Conservation (phyloP, 2,888 invertebrate genomes). For the Philopedon plagiatum region DNA sequence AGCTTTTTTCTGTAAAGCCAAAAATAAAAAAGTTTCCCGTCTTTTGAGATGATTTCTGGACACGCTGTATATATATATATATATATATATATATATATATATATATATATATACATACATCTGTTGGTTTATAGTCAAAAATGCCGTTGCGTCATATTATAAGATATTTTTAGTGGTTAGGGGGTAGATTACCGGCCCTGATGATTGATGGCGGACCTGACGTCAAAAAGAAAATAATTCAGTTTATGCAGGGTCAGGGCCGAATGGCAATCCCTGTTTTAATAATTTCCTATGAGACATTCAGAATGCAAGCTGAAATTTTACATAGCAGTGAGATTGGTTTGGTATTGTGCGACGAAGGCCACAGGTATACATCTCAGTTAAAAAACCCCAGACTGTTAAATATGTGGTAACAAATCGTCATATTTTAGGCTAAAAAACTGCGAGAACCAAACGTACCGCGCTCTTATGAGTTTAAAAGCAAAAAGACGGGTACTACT, state of each 20-base stretch:
- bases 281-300: constrained; percentile 99
- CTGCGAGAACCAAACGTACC: constrained; percentile 96
- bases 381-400: not conserved
- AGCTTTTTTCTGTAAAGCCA: too few species aligned
- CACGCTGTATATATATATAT: too few species aligned
- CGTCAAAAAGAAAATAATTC: constrained; percentile 82
- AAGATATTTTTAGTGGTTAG: constrained; percentile 86
- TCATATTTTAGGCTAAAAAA: constrained; percentile 84
- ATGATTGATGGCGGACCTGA: constrained; percentile 92
- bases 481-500: constrained; percentile 91
- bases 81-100: too few species aligned
- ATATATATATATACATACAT: too few species aligned
- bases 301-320: constrained; percentile 92
- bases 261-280: constrained; percentile 90
- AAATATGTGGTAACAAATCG: too few species aligned
- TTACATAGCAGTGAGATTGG: constrained; percentile 94
- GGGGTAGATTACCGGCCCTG: constrained; percentile 83
- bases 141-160: too few species aligned
- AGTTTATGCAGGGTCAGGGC: constrained; percentile 88
- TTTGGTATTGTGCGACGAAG: constrained; percentile 97
- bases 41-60: too few species aligned
- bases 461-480: constrained; percentile 90
- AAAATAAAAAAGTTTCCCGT: too few species aligned
- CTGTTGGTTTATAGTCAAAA: too few species aligned
- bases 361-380: constrained; percentile 76